Evolutionary conservation across 2,888 invertebrate species (phyloP).

Genomic region (Cyaniris semiargus): DNA sequence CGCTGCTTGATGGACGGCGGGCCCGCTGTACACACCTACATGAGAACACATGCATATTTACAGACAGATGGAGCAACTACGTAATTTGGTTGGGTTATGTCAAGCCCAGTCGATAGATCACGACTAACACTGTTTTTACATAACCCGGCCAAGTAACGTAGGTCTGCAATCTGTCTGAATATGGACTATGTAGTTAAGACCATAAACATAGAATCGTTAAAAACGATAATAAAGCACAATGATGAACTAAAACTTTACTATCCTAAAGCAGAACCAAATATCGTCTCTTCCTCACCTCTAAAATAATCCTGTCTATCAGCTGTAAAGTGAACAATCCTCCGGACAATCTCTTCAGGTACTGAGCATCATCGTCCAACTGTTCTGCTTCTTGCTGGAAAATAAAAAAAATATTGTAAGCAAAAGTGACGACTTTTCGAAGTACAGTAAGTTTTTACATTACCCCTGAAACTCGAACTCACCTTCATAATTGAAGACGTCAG

Average conservation of each 20-base stretch:
- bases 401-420: constrained; percentile 34
- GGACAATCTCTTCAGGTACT: constrained; percentile 93
- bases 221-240: too few relatives aligned
- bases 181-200: too few relatives aligned
- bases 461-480: too few relatives aligned
- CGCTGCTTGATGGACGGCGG: constrained; percentile 89
- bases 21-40: constrained; percentile 84
- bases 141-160: too few relatives aligned
- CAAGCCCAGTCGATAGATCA: too few relatives aligned
- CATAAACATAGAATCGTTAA: too few relatives aligned
- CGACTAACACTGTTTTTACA: too few relatives aligned
- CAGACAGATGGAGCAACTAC: too few relatives aligned
- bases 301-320: constrained; percentile 93
- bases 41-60: not conserved
- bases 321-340: constrained; percentile 98
- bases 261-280: not conserved
- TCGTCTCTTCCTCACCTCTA: constrained; percentile 80
- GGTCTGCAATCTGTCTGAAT: too few relatives aligned
- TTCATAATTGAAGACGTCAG: too few relatives aligned
- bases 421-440: not conserved
- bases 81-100: too few relatives aligned
- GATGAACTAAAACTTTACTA: not conserved
- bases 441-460: too few relatives aligned
- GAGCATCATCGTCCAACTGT: constrained; percentile 89
- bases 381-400: constrained; percentile 77